phyloP scores from a whole-genome alignment of 2,797 vertebrate genomes.

The Austrolebias charrua region DNA sequence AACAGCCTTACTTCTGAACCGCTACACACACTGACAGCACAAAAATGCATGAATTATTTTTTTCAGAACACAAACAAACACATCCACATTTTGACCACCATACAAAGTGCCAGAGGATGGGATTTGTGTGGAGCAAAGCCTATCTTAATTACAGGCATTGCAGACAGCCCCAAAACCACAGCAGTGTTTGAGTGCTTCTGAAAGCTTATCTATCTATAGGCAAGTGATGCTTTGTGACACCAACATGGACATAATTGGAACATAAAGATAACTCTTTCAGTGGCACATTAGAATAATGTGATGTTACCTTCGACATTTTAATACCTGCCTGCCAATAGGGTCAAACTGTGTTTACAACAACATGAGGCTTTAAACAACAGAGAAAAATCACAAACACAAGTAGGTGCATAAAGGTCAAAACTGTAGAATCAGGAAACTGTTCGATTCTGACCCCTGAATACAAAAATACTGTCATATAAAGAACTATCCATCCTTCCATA shows the following conservation, averaged over 20 bases:
- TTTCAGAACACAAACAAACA: neutral
- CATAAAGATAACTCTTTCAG: slow-evolving; percentile 23
- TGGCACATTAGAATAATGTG: neutral
- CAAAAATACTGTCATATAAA: too few relatives aligned
- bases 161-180: slow-evolving; percentile 37
- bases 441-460: too few relatives aligned
- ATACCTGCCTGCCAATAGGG: neutral
- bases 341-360: neutral
- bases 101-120: slow-evolving; percentile 25
- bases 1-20: neutral
- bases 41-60: neutral
- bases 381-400: too few relatives aligned
- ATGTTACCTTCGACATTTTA: neutral
- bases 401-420: too few relatives aligned
- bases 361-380: too few relatives aligned
- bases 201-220: slow-evolving; percentile 30
- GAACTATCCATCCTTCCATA: too few relatives aligned
- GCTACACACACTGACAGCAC: neutral
- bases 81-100: neutral
- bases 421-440: too few relatives aligned
- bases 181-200: slow-evolving; percentile 27
- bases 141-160: slow-evolving; percentile 44
- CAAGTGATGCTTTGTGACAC: slow-evolving; percentile 7
- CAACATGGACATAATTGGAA: slow-evolving; percentile 31
- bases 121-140: slow-evolving; percentile 43